Conservation (phyloP, 2,888 invertebrate genomes). For the Drosophila macrospina region DNA sequence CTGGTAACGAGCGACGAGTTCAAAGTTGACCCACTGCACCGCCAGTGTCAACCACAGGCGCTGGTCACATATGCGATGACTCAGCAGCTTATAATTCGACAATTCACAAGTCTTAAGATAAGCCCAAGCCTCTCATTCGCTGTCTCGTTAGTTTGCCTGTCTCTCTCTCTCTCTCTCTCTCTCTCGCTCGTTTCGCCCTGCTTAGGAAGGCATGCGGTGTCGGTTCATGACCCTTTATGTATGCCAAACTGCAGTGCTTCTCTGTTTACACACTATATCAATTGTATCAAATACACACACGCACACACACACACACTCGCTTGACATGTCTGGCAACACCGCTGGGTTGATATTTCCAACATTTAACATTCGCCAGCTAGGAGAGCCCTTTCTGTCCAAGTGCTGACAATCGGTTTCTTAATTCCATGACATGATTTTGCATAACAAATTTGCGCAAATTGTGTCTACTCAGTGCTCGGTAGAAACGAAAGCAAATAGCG, state of each 20-base stretch:
- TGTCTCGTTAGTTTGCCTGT: constrained; percentile 1
- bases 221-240: constrained; percentile 45
- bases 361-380: constrained; percentile 9
- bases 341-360: constrained; percentile 29
- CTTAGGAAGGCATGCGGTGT: not conserved
- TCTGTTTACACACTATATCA: constrained; percentile 40
- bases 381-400: not conserved
- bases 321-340: constrained; percentile 38
- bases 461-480: constrained; percentile 7
- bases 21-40: constrained; percentile 39
- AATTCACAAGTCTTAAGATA: constrained; percentile 48
- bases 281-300: constrained; percentile 44
- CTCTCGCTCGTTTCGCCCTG: not conserved
- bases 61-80: constrained; percentile 48
- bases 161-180: not conserved
- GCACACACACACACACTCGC: constrained; percentile 9
- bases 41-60: constrained; percentile 15
- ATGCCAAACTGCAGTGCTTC: constrained; percentile 23
- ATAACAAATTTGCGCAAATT: constrained; percentile 35
- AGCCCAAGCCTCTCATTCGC: constrained; percentile 20
- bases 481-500: constrained; percentile 2
- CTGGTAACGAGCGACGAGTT: constrained; percentile 33
- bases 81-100: constrained; percentile 60
- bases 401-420: constrained; percentile 34
- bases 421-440: constrained; percentile 40